These are phyloP conservation scores for Pangasius djambal DNA, from an alignment of 2,797 vertebrate genomes.

Conservation along the genomic window DNA sequence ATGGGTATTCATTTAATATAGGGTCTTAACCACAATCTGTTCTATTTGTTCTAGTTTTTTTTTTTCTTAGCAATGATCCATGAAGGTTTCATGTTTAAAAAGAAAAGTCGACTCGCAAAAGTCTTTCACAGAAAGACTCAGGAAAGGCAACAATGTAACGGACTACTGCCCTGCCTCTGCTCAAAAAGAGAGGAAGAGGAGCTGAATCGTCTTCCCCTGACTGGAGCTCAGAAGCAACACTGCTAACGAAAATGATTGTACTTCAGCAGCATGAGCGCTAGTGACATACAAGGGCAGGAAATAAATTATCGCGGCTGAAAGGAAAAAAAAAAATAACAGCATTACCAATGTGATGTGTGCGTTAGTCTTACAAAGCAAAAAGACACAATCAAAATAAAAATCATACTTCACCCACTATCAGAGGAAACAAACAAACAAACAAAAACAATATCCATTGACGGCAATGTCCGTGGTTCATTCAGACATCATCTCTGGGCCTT, in stretches of 20 bases:
- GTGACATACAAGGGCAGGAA: constrained; percentile 54
- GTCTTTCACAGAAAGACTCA: constrained; percentile 83
- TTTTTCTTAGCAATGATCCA: constrained; percentile 67
- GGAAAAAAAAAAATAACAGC: constrained; percentile 40
- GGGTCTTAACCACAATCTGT: constrained; percentile 59
- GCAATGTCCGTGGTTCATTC: constrained; percentile 11
- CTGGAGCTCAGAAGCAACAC: constrained; percentile 56
- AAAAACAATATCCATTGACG: constrained; percentile 27
- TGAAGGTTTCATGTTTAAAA: constrained; percentile 63
- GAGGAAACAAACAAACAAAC: constrained; percentile 41
- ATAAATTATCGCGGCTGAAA: constrained; percentile 68
- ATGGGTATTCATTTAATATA: constrained; percentile 69
- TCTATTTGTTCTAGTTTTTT: constrained; percentile 50
- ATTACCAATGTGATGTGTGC: constrained; percentile 60
- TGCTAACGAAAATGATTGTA: constrained; percentile 59
- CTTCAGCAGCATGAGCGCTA: constrained; percentile 56
- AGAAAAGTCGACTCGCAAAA: constrained; percentile 64
- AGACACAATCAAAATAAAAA: constrained; percentile 58
- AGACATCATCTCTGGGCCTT: constrained; percentile 47
- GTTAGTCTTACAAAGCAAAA: constrained; percentile 59
- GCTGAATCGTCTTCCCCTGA: constrained; percentile 55
- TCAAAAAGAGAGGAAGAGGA: constrained; percentile 58
- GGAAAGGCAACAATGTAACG: constrained; percentile 72
- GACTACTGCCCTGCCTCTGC: constrained; percentile 67
- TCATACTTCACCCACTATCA: constrained; percentile 59